phyloP scores from a whole-genome alignment of 2,797 vertebrate genomes.

The Amphiprion clarkii region DNA sequence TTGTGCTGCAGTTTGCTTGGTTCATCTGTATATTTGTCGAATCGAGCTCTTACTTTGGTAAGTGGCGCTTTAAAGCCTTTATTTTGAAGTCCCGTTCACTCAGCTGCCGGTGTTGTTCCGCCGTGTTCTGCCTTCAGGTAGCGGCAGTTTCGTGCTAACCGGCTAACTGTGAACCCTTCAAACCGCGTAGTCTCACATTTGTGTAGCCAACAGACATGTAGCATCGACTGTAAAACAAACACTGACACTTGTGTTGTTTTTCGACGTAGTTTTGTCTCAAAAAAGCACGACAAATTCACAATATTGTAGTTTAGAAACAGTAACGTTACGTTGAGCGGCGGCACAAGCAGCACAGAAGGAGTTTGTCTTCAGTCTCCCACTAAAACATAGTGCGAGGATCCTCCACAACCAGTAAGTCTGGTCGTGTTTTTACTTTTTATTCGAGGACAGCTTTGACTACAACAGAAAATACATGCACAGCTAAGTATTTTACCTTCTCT shows the following conservation, averaged over 20 bases:
- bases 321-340: neutral
- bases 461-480: neutral
- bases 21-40: neutral
- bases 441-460: neutral
- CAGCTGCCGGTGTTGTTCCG: slow-evolving; percentile 36
- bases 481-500: neutral
- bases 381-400: neutral
- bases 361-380: neutral
- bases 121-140: neutral
- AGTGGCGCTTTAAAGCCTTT: neutral
- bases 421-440: neutral
- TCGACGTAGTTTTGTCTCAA: neutral
- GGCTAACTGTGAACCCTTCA: neutral
- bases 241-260: neutral
- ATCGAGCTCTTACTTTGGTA: slow-evolving; percentile 29
- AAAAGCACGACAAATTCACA: neutral
- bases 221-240: neutral
- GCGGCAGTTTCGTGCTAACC: slow-evolving; percentile 37
- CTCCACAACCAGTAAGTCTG: slow-evolving; percentile 35
- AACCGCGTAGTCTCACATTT: neutral
- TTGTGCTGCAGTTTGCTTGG: neutral
- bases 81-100: slow-evolving; percentile 42
- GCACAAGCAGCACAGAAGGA: slow-evolving; percentile 5
- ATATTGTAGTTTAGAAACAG: slow-evolving; percentile 10
- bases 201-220: neutral